Percentiles rank a stretch among this genome's conserved stretches.
phyloP scores from a whole-genome alignment of 2,888 invertebrate species.

The Cartodere bifasciata region DNA sequence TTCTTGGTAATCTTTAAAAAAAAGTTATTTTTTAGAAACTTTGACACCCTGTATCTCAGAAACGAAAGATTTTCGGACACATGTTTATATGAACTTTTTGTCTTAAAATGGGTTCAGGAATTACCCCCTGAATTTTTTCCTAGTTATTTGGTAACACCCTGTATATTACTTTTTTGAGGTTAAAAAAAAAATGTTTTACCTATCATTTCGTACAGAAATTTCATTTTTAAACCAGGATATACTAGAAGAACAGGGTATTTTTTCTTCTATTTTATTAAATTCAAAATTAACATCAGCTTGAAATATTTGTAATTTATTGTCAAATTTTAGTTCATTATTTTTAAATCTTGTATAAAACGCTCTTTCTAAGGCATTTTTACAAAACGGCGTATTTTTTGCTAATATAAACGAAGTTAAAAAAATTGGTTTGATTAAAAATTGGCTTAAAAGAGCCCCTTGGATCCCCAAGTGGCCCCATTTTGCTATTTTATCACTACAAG shows the following conservation, averaged over 20 bases:
- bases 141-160: background rate
- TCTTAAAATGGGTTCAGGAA: too few species aligned
- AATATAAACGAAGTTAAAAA: constrained; percentile 58
- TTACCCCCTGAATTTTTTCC: background rate
- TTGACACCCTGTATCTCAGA: too few species aligned
- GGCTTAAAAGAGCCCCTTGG: constrained; percentile 68
- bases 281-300: constrained; percentile 34
- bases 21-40: too few species aligned
- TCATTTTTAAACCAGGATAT: constrained; percentile 39
- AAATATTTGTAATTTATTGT: constrained; percentile 22
- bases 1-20: too few species aligned
- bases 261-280: constrained; percentile 30
- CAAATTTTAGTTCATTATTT: constrained; percentile 13
- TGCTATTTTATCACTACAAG: constrained; percentile 89
- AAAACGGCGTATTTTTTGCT: constrained; percentile 53
- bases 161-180: constrained; percentile 1
- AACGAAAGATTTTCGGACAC: too few species aligned
- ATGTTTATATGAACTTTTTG: too few species aligned
- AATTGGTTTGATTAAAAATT: constrained; percentile 53
- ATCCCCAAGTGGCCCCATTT: constrained; percentile 78
- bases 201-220: constrained; percentile 8
- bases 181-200: background rate
- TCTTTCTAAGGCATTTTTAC: constrained; percentile 36
- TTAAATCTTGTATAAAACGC: constrained; percentile 37
- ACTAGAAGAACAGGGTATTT: constrained; percentile 45